A percentile compares a stretch with the other conserved stretches of the same genome.
phyloP scores from a whole-genome alignment of 2,888 invertebrate genomes.

The Ormyrus pomaceus region DNA sequence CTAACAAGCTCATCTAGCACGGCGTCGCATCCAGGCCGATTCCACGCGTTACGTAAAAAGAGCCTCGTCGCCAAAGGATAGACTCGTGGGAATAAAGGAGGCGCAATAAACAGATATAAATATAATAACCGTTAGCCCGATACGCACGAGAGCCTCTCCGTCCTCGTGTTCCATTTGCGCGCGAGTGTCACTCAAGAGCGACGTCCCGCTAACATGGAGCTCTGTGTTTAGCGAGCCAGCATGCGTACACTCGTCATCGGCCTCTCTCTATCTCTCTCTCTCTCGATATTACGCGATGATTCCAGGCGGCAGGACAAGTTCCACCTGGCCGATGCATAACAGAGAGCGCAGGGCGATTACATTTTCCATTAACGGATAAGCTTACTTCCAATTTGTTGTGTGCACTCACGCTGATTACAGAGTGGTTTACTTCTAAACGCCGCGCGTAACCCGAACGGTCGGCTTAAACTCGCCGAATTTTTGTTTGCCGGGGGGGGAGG shows the following conservation, averaged over 20 bases:
- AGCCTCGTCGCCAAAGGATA: too few species aligned
- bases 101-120: not conserved
- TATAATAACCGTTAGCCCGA: constrained; percentile 11
- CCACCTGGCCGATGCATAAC: constrained; percentile 2
- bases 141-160: not conserved
- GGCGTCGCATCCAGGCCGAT: too few species aligned
- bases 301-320: constrained; percentile 20
- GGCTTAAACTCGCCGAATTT: constrained; percentile 28
- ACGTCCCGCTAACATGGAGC: constrained; percentile 2
- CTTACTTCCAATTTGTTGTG: constrained; percentile 44
- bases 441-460: constrained; percentile 16
- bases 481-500: not conserved
- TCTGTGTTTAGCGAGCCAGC: constrained; percentile 17
- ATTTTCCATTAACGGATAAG: constrained; percentile 57
- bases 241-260: constrained; percentile 16
- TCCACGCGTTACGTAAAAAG: too few species aligned
- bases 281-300: constrained; percentile 27
- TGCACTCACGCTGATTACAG: constrained; percentile 53
- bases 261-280: not conserved
- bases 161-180: too few species aligned
- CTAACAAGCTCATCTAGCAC: too few species aligned
- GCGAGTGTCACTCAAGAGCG: constrained; percentile 22
- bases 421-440: constrained; percentile 15
- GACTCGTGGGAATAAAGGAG: constrained; percentile 10
- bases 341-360: constrained; percentile 35